Evolutionary conservation across 1,140 invertebrate species (phyloP), one percentile per base, ranked within the genome.

Genomic region (Colletes latitarsis): DNA sequence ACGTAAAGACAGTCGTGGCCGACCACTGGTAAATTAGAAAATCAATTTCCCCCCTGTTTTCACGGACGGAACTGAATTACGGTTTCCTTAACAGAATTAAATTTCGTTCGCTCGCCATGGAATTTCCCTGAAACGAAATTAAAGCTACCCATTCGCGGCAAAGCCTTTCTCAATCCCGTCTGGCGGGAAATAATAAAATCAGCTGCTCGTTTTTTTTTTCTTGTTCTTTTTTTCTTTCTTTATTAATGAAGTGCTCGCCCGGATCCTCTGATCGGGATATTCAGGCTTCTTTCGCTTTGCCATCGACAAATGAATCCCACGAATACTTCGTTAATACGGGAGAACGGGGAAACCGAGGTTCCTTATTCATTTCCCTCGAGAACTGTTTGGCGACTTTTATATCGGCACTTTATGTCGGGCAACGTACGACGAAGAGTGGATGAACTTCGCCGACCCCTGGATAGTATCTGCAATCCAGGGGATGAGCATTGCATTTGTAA

Each of bases 71-170:
- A 57, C 19, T 17, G 43, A n/a, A 53, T 64, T 64, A 74, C 55
- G 12, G 43, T 58, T 4, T 69, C 75, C 46, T 77, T 69, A 60
- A 69, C 41, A 43, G 57, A 60, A 77, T 77, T 15, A 69, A 49
- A 77, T 77, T 77, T 69, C 43, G 55, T 52, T 52, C 17, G 43
- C 6, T 21, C 6, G 53, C 10, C 4, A 15, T 19, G 6, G n/a
- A 41, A 4, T 64, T 64, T 5, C 46, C 0, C 17, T 3, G 17
- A 12, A 62, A 21, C 17, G 21, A 53, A 75, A 75, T 64, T 75
- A 55, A 74, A 41, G n/a, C 6, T 15, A 49, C 21, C n/a, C 17
- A 43, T 43, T 6, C 5, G 12, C 6, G 10, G 3, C 19, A 30
- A 62, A 49, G 19, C 41, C 15, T 46, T 21, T 58, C 43, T 2